These are phyloP conservation scores for Dasypogon diadema DNA, from an alignment of 2,888 invertebrate genomes.

Conservation along the genomic window DNA sequence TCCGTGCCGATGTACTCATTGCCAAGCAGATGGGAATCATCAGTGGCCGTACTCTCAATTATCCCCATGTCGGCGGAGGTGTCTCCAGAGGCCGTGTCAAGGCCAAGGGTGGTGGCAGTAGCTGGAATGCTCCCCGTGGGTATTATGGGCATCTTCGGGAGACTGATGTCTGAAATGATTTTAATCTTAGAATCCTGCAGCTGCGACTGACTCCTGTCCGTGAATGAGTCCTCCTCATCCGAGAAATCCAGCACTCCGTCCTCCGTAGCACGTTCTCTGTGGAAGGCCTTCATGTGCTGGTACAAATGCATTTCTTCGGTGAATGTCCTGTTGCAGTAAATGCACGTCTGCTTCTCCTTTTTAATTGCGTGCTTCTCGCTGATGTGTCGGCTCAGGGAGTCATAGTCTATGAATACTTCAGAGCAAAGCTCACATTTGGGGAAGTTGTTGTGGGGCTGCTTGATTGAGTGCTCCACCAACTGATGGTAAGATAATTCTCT, in stretches of 20 bases:
- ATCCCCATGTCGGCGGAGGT: conserved; percentile 69
- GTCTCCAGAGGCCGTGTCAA: conserved; percentile 55
- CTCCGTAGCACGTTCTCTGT: conserved; percentile 74
- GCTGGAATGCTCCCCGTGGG: conserved; percentile 55
- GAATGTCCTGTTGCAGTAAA: conserved; percentile 82
- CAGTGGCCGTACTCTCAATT: conserved; percentile 63
- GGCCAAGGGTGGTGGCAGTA: conserved; percentile 56
- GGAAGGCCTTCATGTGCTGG: conserved; percentile 77
- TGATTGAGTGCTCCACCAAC: conserved; percentile 82
- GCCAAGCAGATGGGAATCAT: conserved; percentile 44
- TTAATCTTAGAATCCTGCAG: conserved; percentile 69
- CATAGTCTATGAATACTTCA: conserved; percentile 81
- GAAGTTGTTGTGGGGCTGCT: conserved; percentile 77
- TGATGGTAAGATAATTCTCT: conserved; percentile 83
- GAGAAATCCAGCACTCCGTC: conserved; percentile 76
- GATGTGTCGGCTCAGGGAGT: conserved; percentile 79
- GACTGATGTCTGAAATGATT: conserved; percentile 68
- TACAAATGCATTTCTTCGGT: conserved; percentile 78
- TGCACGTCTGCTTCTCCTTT: conserved; percentile 72
- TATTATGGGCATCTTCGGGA: conserved; percentile 62
- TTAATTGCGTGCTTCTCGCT: conserved; percentile 68
- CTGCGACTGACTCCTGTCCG: conserved; percentile 61
- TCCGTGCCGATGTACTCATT: conserved; percentile 32
- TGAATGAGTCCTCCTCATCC: conserved; percentile 65
- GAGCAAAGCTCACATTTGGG: conserved; percentile 84